Percentiles rank a stretch among this genome's conserved stretches.
Evolutionary conservation across 1,140 invertebrate genomes (phyloP).

Genomic region (Tachypleus tridentatus): DNA sequence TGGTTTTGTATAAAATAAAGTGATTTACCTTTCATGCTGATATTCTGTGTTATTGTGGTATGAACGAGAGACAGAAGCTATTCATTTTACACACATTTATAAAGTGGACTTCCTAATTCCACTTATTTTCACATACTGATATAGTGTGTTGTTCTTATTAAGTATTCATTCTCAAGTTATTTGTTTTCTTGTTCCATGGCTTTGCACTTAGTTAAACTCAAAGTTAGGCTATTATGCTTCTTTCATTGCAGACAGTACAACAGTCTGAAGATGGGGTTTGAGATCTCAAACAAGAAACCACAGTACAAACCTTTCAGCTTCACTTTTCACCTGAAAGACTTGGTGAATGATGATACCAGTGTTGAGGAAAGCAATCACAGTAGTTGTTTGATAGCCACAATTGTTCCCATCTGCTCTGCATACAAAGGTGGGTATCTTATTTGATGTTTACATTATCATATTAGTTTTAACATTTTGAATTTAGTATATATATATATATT

Average conservation of each 20-base stretch:
- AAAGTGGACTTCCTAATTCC: no score
- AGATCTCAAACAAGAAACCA: constrained; percentile 44
- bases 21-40: no score
- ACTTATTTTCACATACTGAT: no score
- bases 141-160: no score
- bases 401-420: constrained; percentile 54
- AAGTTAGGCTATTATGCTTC: background rate
- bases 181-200: no score
- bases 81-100: no score
- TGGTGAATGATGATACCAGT: constrained; percentile 18
- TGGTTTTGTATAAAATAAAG: no score
- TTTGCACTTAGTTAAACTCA: no score
- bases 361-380: constrained; percentile 15
- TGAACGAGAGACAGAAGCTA: no score
- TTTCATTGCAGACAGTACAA: constrained; percentile 41
- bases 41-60: no score
- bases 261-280: constrained; percentile 44
- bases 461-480: background rate
- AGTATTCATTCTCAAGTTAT: no score
- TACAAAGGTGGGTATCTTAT: constrained; percentile 49
- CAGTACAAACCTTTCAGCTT: constrained; percentile 59
- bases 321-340: constrained; percentile 41
- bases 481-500: background rate
- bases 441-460: background rate
- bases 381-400: constrained; percentile 48